These are phyloP conservation scores for Scaptodrosophila lebanonensis DNA, from an alignment of 1,140 invertebrate genomes.

Conservation along the genomic window DNA sequence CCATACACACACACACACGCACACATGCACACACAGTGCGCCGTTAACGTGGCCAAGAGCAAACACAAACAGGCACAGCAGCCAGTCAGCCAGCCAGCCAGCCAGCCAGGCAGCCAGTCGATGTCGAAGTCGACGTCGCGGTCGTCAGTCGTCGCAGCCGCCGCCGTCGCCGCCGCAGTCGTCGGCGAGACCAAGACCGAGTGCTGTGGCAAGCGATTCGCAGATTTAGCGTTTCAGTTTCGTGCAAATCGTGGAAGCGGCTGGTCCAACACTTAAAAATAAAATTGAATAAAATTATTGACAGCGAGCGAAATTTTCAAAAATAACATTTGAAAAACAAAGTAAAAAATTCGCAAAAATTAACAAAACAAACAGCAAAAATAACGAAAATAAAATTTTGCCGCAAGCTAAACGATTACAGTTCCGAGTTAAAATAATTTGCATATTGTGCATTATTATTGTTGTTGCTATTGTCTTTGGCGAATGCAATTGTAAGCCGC, in stretches of 20 bases:
- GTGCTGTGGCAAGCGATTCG: constrained; percentile 45
- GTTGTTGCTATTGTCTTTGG: constrained; percentile 13
- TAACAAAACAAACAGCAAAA: constrained; percentile 19
- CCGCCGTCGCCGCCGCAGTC: constrained; percentile 21
- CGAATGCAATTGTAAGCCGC: constrained; percentile 4
- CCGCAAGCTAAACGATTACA: too few relatives aligned
- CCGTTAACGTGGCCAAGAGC: constrained; percentile 33
- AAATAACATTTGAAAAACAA: constrained; percentile 29
- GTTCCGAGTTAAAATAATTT: constrained; percentile 27
- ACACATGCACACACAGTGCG: constrained; percentile 11
- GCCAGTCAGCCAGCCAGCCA: background rate
- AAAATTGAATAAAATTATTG: constrained; percentile 23
- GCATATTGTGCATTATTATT: constrained; percentile 39
- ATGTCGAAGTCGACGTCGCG: constrained; percentile 8
- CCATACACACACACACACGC: constrained; percentile 4
- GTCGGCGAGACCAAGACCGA: constrained; percentile 16
- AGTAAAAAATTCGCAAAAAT: constrained; percentile 18
- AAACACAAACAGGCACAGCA: constrained; percentile 37
- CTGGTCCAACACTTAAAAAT: constrained; percentile 39
- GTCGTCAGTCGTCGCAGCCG: constrained; percentile 16
- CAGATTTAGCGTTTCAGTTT: constrained; percentile 71
- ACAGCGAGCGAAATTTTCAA: constrained; percentile 13
- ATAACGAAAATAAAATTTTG: constrained; percentile 18
- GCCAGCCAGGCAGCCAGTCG: background rate
- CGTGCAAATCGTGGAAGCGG: constrained; percentile 69